Conservation (phyloP, 1,140 invertebrate species). For the Cataglyphis hispanica region DNA sequence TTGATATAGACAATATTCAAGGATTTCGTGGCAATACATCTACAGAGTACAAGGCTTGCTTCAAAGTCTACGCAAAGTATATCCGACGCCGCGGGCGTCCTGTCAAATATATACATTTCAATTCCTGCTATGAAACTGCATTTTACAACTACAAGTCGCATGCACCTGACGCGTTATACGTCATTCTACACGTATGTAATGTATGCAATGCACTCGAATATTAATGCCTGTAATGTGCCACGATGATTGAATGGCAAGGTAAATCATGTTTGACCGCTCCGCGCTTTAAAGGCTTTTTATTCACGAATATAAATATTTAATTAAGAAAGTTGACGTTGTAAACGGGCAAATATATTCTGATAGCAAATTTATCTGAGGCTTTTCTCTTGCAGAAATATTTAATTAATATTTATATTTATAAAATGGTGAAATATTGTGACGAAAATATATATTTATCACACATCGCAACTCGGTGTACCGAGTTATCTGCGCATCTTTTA, state of each 20-base stretch:
- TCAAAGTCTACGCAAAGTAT: conserved; percentile 52
- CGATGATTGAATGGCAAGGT: conserved; percentile 49
- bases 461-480: not conserved
- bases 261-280: conserved; percentile 48
- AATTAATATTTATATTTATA: not conserved
- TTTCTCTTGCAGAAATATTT: not conserved
- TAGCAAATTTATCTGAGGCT: not conserved
- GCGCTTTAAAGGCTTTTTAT: conserved; percentile 23
- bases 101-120: conserved; percentile 65
- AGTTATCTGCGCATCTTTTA: conserved; percentile 6
- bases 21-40: conserved; percentile 12
- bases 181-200: conserved; percentile 58
- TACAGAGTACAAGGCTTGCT: conserved; percentile 24
- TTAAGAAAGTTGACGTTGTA: not conserved
- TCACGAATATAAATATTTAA: not conserved
- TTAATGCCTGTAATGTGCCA: conserved; percentile 60
- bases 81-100: conserved; percentile 21
- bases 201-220: conserved; percentile 59
- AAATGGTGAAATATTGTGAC: conserved; percentile 3
- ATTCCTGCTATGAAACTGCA: conserved; percentile 64
- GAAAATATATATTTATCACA: conserved; percentile 33
- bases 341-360: not conserved
- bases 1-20: conserved; percentile 39
- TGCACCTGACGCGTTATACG: conserved; percentile 59
- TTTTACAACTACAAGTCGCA: conserved; percentile 64